Conservation (phyloP, 2,113 vertebrate species). For the Tenrec ecaudatus region DNA sequence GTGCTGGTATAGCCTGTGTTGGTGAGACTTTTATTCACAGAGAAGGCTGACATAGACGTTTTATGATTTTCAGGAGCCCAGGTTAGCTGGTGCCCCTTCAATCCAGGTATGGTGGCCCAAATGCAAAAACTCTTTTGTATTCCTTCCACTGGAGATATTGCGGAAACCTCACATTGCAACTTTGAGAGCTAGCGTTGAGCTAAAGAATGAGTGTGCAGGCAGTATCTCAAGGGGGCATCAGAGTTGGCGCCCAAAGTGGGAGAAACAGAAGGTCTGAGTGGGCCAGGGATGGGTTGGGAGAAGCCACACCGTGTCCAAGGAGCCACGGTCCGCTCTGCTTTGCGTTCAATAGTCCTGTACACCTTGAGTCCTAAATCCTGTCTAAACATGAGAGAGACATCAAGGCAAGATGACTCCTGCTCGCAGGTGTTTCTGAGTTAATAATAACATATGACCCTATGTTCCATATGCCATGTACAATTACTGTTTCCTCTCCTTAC, state of each 20-base stretch:
- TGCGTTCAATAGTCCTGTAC: neutral
- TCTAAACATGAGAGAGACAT: conserved; percentile 3
- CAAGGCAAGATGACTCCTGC: neutral
- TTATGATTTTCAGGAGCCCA: conserved; percentile 80
- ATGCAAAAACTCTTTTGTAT: conserved; percentile 55
- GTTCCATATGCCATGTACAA: conserved; percentile 11
- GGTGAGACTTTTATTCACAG: conserved; percentile 83
- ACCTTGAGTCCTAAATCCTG: neutral
- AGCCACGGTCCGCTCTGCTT: neutral
- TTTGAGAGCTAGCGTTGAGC: neutral
- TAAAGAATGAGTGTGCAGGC: neutral
- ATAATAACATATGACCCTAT: conserved; percentile 40
- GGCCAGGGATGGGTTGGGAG: neutral
- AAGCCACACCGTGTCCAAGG: neutral
- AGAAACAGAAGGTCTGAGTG: neutral
- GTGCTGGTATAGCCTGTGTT: conserved; percentile 81
- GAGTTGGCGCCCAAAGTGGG: neutral
- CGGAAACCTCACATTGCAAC: neutral
- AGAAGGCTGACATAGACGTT: conserved; percentile 70
- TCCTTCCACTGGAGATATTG: neutral
- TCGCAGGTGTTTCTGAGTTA: neutral
- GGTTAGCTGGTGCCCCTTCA: conserved; percentile 37
- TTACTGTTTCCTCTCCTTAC: neutral
- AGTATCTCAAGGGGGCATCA: neutral
- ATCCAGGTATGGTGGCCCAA: neutral